These are phyloP conservation scores for Gymnosoma rotundatum DNA, from an alignment of 2,888 invertebrate genomes.

Conservation along the genomic window DNA sequence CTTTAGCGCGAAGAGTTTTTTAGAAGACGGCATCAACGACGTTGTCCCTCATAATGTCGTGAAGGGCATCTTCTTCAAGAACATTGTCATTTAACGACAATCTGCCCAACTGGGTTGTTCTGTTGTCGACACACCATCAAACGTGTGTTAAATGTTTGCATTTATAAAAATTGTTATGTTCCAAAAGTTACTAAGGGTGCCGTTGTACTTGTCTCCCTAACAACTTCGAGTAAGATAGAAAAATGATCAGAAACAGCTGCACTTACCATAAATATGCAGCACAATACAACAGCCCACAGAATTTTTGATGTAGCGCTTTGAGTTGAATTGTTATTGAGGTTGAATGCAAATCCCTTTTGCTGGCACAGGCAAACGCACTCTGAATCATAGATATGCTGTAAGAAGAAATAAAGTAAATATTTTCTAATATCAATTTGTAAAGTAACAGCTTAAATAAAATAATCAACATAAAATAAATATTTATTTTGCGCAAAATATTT, in stretches of 20 bases:
- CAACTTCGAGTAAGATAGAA: background rate
- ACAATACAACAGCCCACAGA: conserved; percentile 85
- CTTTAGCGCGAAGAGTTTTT: too few relatives aligned
- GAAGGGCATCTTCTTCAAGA: too few relatives aligned
- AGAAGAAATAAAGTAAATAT: background rate
- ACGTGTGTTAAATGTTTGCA: too few relatives aligned
- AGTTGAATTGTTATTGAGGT: conserved; percentile 79
- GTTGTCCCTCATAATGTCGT: too few relatives aligned
- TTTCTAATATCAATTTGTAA: background rate
- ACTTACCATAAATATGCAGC: conserved; percentile 88
- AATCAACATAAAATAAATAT: conserved; percentile 35
- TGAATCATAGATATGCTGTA: conserved; percentile 52
- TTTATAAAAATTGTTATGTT: too few relatives aligned
- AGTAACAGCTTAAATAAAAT: conserved; percentile 37
- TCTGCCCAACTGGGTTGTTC: background rate
- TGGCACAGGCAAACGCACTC: conserved; percentile 74
- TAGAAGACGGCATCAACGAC: too few relatives aligned
- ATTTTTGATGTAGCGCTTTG: conserved; percentile 86
- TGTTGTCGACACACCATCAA: too few relatives aligned
- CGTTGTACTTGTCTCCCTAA: too few relatives aligned
- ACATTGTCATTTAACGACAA: too few relatives aligned
- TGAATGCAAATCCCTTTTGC: conserved; percentile 78
- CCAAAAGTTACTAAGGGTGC: too few relatives aligned
- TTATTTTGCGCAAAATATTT: conserved; percentile 14
- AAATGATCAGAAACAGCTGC: background rate